Evolutionary conservation across 2,888 invertebrate genomes (phyloP), one percentile per base, ranked within the genome.

Genomic region (Ophion ventricosus): DNA sequence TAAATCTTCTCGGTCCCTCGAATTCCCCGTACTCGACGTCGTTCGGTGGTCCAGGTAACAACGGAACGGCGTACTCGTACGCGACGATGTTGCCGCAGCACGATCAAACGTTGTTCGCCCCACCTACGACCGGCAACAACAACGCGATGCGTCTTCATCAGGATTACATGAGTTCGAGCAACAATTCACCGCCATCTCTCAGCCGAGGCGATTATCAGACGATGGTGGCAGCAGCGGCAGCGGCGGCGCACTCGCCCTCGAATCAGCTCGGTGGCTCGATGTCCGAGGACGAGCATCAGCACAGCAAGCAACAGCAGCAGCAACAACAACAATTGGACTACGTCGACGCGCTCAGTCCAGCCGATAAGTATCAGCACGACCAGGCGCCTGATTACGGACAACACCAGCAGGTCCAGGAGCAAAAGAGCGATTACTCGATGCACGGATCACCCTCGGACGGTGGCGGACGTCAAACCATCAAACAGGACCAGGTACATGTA

Each of bases 1-100:
- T 96, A 82, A 96, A 96, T 91, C 93, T 97, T 54, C 94, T 97
- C 56, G 96, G 97, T 80, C 96, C 97, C 0, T 95, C 96, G 66
- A 95, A 94, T 81, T 94, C 95, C 10, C 95, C 95, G 0, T 96
- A 96, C 90, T 96, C 96, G 43, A 95, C 96, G 8, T 95, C 96
- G 87, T 89, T 87, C 87, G 79, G 85, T 76, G 91, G 92, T 2
- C 88, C 92, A 35, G 88, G 91, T 73, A 92, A 92, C 85, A 93
- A 93, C 86, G 92, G 93, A 1, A 90, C 92, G 17, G 91, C 92
- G 0, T 93, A 93, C 56, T 90, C 93, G 0, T 93, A 93, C 87
- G 92, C 93, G n/a, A 94, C 94, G 49, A 96, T 96, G 93, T 92
- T 96, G 73, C 96, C 96, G 82, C 95, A 96, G 1, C 97, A 97